phyloP scores from a whole-genome alignment of 2,113 vertebrate species.

The Stegostoma tigrinum region DNA sequence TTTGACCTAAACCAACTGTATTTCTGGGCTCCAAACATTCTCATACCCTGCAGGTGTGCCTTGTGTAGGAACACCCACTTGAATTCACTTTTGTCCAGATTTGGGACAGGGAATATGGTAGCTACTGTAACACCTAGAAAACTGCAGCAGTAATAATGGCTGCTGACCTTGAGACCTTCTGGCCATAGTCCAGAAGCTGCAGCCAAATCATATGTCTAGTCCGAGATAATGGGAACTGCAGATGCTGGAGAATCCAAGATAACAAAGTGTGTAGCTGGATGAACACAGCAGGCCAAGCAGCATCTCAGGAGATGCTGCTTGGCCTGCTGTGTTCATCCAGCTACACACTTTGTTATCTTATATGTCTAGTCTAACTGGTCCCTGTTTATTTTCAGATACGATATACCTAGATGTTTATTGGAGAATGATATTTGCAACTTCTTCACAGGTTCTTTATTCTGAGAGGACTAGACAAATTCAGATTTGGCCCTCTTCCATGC shows the following conservation, averaged over 20 bases:
- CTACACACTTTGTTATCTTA: too few species aligned
- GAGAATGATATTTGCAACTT: not conserved
- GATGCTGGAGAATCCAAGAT: too few species aligned
- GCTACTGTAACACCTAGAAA: not conserved
- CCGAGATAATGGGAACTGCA: too few species aligned
- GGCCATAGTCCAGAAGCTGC: not conserved
- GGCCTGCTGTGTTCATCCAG: too few species aligned
- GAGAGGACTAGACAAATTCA: not conserved
- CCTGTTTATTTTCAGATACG: not conserved
- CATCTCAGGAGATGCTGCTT: too few species aligned
- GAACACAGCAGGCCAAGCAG: too few species aligned
- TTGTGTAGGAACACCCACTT: not conserved
- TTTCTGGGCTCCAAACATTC: too few species aligned
- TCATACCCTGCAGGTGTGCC: not conserved
- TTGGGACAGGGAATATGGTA: not conserved
- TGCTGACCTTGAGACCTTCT: not conserved
- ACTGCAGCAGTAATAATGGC: not conserved
- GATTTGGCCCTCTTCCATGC: not conserved
- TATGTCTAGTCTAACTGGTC: not conserved
- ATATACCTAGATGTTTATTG: too few species aligned
- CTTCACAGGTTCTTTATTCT: not conserved
- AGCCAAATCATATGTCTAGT: not conserved
- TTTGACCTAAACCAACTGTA: not conserved
- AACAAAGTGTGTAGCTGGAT: too few species aligned
- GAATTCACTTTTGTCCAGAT: not conserved